A percentile compares a stretch with the other conserved stretches of the same genome.
Conservation (phyloP, 2,888 invertebrate species). For the Cyaniris semiargus region DNA sequence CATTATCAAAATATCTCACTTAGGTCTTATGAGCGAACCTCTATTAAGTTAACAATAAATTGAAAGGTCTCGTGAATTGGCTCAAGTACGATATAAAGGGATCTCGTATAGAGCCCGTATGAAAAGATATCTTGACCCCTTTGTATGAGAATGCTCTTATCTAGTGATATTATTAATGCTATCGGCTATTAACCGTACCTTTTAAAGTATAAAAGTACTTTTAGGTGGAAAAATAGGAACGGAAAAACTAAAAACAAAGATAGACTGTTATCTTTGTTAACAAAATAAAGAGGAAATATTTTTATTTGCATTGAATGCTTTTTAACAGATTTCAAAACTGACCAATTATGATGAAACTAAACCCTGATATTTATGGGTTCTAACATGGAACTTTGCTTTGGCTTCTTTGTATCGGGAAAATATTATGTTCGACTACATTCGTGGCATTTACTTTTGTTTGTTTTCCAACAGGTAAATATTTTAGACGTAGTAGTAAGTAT, state of each 20-base stretch:
- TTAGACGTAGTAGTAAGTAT: too few species aligned
- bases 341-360: too few species aligned
- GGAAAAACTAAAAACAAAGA: background rate
- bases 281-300: background rate
- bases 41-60: constrained; percentile 30
- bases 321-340: too few species aligned
- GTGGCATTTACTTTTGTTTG: too few species aligned
- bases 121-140: constrained; percentile 18
- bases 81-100: constrained; percentile 22
- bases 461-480: too few species aligned
- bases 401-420: too few species aligned
- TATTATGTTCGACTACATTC: too few species aligned
- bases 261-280: background rate
- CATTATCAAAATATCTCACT: constrained; percentile 12
- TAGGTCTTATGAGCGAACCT: constrained; percentile 12
- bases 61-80: constrained; percentile 20
- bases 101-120: constrained; percentile 24
- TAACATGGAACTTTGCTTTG: too few species aligned
- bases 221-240: background rate
- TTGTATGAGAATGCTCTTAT: constrained; percentile 19
- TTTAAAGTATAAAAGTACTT: background rate
- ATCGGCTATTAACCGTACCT: background rate
- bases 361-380: too few species aligned
- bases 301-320: too few species aligned
- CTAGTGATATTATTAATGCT: constrained; percentile 18